Base-by-base conservation (phyloP, 1,140 invertebrate species). In the Orchesella cincta region DNA sequence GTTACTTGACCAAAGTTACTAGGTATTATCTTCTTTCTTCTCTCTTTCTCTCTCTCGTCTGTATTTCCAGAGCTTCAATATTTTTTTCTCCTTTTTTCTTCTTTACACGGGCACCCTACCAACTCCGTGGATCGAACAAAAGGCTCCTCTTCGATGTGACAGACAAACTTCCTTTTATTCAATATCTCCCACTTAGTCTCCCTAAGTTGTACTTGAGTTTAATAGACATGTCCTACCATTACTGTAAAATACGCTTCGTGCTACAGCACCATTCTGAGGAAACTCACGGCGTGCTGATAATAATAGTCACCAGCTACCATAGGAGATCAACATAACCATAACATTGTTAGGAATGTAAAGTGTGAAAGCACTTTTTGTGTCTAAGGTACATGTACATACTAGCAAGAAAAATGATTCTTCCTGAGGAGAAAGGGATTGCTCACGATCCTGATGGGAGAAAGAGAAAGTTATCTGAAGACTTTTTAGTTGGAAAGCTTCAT, bases 91-190 rank as follows among this genome's bases (percentile, higher is more conserved):
- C 29, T 29, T 67, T 33, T 67, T 31, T n/a, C 54, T 62, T 67
- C 26, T 67, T 57, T 57, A 57, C 54, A 57, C 54, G 54, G 54
- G 54, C 54, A 57, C 54, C 54, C 54, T n/a, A 57, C 54, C 14
- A 18, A 18, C 54, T 16, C 26, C 12, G 23, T 33, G 23, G 62
- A 67, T 67, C 62, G 62, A 67, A 67, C 62, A 67, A 67, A 67
- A 67, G 62, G 62, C 33, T 67, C 62, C 33, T 67, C 62, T 67
- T 67, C 62, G 26, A 67, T 67, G 62, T 67, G 62, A 67, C 26
- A 33, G 62, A 67, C 8, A 67, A 67, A 67, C 62, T 67, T 67
- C 62, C 62, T 67, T 67, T 67, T 67, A 67, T 67, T 67, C 54
- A 57, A 57, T 57, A 57, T 57, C 54, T 57, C 54, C 54, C 54